phyloP scores from a whole-genome alignment of 2,888 invertebrate genomes.

The Diarsia rubi region DNA sequence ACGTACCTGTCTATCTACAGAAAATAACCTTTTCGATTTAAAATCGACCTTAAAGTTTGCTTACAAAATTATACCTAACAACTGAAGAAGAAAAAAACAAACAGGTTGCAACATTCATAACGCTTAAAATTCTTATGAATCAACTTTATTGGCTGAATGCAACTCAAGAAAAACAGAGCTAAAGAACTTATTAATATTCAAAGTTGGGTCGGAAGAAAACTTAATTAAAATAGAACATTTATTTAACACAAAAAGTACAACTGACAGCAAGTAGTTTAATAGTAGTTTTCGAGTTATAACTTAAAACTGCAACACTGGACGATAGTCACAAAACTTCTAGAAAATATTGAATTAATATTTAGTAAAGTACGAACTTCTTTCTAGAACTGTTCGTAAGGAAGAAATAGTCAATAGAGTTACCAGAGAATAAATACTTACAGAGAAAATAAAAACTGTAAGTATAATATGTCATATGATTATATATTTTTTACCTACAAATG shows the following conservation, averaged over 20 bases:
- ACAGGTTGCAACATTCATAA: slow-evolving; percentile 26
- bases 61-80: slow-evolving; percentile 20
- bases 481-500: no score
- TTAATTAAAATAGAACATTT: slow-evolving; percentile 75
- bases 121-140: slow-evolving; percentile 45
- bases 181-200: slow-evolving; percentile 72
- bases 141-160: slow-evolving; percentile 52
- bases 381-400: no score
- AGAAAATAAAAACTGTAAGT: background rate
- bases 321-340: slow-evolving; percentile 11
- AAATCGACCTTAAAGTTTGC: background rate
- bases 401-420: background rate
- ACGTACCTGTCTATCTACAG: no score
- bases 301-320: slow-evolving; percentile 51
- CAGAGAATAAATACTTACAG: background rate
- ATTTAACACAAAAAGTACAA: slow-evolving; percentile 72
- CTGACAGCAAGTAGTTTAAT: slow-evolving; percentile 61
- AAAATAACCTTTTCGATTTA: background rate
- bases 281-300: slow-evolving; percentile 61
- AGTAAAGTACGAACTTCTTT: background rate
- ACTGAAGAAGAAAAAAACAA: slow-evolving; percentile 4
- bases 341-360: background rate
- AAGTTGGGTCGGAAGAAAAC: slow-evolving; percentile 69
- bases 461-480: no score
- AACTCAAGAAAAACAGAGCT: slow-evolving; percentile 62